Evolutionary conservation across 2,888 invertebrate genomes (phyloP), one percentile per base, ranked within the genome.

Genomic region (Glaucopsyche alexis): DNA sequence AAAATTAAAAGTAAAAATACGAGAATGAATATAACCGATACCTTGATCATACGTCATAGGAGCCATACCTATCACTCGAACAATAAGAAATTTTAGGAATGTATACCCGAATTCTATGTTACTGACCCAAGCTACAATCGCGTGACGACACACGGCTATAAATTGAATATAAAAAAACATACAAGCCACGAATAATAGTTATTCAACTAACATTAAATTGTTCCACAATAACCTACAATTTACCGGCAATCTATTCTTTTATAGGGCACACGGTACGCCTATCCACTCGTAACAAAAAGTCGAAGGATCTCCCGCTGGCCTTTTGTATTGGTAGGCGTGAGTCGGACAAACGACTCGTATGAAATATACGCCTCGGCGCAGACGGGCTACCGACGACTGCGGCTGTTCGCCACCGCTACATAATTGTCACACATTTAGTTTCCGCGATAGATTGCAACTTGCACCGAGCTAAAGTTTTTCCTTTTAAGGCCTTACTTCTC

Each of bases 211-310:
- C 83, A 89, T 90, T 88, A 89, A 90, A 91, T 86, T 87, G 85
- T 83, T 80, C 85, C 86, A 92, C 91, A 93, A 91, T 91, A 87
- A 85, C 84, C 86, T 78, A 85, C 88, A 85, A 92, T 92, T 92
- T 91, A 91, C 91, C 90, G 91, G 88, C 92, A 90, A 93, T 92
- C 91, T 91, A 87, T 89, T 89, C 87, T 88, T 88, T 91, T 91
- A 88, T 90, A 84, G 83, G 84, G 84, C 83, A 86, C 86, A 87
- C 87, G 88, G 84, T 88, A 90, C 90, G 90, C 90, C 92, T 91
- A 83, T 83, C 88, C 88, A 88, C 91, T 90, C 87, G 87, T 85
- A 84, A 90, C 89, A 92, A 92, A 90, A 91, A 92, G 90, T 89
- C 87, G 82, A 86, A 86, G 85, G 87, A 86, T 89, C 85, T 85